Conservation (phyloP, 2,113 vertebrate species). For the Ascaphus truei region DNA sequence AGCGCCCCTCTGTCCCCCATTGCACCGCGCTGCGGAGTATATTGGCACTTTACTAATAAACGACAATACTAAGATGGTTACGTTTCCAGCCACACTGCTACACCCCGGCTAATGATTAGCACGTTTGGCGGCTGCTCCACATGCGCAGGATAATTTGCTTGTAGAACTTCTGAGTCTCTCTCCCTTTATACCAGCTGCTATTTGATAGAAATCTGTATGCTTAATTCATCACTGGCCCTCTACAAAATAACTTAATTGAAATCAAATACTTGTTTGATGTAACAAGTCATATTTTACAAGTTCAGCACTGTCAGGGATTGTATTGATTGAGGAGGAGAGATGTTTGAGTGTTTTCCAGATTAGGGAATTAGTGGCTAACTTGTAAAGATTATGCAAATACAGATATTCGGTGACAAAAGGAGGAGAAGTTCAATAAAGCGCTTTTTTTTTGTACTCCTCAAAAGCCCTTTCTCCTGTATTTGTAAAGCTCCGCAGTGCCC, state of each 20-base stretch:
- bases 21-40: too few relatives aligned
- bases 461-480: conserved; percentile 18
- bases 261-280: conserved; percentile 42
- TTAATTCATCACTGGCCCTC: conserved; percentile 50
- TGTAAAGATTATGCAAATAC: conserved; percentile 39
- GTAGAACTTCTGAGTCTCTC: too few relatives aligned
- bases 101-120: too few relatives aligned
- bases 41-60: too few relatives aligned
- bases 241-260: conserved; percentile 49
- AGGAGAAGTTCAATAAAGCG: not conserved
- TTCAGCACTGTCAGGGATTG: conserved; percentile 40
- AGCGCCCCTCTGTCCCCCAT: too few relatives aligned
- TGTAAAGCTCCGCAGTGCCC: not conserved
- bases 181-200: conserved; percentile 30
- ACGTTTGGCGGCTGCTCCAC: too few relatives aligned
- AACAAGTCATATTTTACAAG: conserved; percentile 44
- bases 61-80: too few relatives aligned
- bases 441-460: not conserved
- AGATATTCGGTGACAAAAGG: conserved; percentile 21
- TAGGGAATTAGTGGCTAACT: conserved; percentile 35
- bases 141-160: too few relatives aligned
- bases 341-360: conserved; percentile 41
- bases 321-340: conserved; percentile 44
- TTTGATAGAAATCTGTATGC: conserved; percentile 37
- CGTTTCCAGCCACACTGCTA: too few relatives aligned